A percentile compares a stretch with the other conserved stretches of the same genome.
phyloP scores from a whole-genome alignment of 2,888 invertebrate species.

The Eudemis profundana region DNA sequence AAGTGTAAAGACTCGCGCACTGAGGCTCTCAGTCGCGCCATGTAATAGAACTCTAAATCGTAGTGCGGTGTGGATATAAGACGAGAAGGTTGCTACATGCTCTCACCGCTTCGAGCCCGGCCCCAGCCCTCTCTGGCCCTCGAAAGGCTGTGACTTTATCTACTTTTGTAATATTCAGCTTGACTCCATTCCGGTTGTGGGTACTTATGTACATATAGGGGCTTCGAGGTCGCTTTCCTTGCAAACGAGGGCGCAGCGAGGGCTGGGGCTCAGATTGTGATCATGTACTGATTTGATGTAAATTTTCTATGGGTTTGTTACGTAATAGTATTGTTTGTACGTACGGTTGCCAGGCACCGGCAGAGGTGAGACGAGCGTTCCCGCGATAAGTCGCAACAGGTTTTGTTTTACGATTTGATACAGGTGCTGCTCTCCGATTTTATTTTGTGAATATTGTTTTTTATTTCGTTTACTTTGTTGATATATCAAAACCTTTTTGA shows the following conservation, averaged over 20 bases:
- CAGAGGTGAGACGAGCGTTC: conserved; percentile 53
- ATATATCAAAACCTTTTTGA: conserved; percentile 49
- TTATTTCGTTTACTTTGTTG: conserved; percentile 51
- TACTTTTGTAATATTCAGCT: conserved; percentile 46
- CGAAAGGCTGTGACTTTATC: conserved; percentile 39
- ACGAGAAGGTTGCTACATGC: conserved; percentile 68
- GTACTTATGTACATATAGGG: conserved; percentile 34
- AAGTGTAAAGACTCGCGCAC: conserved; percentile 67
- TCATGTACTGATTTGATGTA: conserved; percentile 80
- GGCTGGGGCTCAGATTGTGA: conserved; percentile 77
- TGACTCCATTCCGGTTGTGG: conserved; percentile 46
- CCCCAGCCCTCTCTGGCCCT: conserved; percentile 72
- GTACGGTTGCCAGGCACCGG: conserved; percentile 56
- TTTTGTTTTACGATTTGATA: conserved; percentile 54
- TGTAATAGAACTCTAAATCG: conserved; percentile 73
- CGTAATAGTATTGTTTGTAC: conserved; percentile 66
- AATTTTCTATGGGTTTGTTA: conserved; percentile 83
- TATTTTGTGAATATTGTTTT: conserved; percentile 56
- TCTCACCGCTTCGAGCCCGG: conserved; percentile 70
- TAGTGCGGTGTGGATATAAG: conserved; percentile 75
- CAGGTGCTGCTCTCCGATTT: conserved; percentile 69
- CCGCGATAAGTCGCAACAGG: conserved; percentile 59
- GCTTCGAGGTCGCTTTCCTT: conserved; percentile 32
- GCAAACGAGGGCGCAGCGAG: conserved; percentile 54
- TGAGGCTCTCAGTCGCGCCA: conserved; percentile 74